Evolutionary conservation across 2,113 vertebrate species (phyloP).

Genomic region (Perca flavescens): DNA sequence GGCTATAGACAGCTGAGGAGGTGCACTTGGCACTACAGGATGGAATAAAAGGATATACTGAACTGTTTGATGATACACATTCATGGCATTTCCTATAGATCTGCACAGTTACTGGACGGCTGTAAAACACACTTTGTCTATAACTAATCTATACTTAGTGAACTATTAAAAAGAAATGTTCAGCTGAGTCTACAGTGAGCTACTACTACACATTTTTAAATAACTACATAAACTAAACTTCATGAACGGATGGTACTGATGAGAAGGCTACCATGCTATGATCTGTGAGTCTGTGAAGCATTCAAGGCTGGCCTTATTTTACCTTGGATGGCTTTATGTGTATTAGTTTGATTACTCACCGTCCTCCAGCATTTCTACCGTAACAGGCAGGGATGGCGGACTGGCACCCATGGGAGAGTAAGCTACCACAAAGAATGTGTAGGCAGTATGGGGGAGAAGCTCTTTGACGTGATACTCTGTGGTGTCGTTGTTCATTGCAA

Average conservation of each 20-base stretch:
- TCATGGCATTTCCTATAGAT: neutral
- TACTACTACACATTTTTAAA: neutral
- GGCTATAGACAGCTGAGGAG: slow-evolving; percentile 92
- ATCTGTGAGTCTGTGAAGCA: slow-evolving; percentile 9
- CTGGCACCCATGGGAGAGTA: slow-evolving; percentile 96
- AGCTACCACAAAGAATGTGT: slow-evolving; percentile 95
- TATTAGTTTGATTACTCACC: slow-evolving; percentile 82
- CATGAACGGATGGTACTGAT: neutral
- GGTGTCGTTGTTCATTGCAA: slow-evolving; percentile 97
- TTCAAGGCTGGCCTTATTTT: slow-evolving; percentile 6
- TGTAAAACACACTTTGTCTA: neutral
- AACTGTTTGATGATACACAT: slow-evolving; percentile 12
- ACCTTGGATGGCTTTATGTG: neutral
- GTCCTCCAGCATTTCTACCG: slow-evolving; percentile 92
- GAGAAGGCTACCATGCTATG: slow-evolving; percentile 2
- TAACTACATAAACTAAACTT: neutral
- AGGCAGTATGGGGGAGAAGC: slow-evolving; percentile 92
- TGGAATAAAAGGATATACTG: neutral
- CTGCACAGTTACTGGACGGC: neutral
- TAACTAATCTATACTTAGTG: neutral
- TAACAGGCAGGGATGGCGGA: slow-evolving; percentile 87
- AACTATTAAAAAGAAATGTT: slow-evolving; percentile 6
- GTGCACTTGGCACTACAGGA: slow-evolving; percentile 89
- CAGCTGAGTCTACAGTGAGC: neutral
- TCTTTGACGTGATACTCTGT: slow-evolving; percentile 94